Conservation (phyloP, 2,888 invertebrate species). For the Pterostichus madidus region DNA sequence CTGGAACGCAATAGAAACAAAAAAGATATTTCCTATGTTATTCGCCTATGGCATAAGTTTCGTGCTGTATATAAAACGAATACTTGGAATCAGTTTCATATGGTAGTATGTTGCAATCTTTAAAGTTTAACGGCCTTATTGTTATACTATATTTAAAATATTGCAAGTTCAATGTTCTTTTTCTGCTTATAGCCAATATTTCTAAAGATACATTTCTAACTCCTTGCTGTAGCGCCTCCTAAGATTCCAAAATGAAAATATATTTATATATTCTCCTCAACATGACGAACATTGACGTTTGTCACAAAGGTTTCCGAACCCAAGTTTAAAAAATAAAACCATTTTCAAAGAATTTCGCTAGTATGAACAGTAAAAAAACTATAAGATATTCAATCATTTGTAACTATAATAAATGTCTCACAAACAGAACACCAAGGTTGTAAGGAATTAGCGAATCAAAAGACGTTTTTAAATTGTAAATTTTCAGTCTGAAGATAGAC, state of each 20-base stretch:
- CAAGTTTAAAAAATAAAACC: conserved; percentile 15
- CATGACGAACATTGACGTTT: conserved; percentile 7
- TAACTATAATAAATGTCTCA: conserved; percentile 43
- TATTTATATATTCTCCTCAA: conserved; percentile 29
- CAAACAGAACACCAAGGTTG: conserved; percentile 46
- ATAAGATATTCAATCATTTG: conserved; percentile 31
- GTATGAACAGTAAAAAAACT: conserved; percentile 19
- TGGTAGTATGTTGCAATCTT: conserved; percentile 1
- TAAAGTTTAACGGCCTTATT: conserved; percentile 32
- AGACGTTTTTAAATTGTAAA: conserved; percentile 47
- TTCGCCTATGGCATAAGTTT: too few species aligned
- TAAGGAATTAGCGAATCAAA: conserved; percentile 27
- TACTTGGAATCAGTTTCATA: too few species aligned
- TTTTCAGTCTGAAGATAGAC: conserved; percentile 8
- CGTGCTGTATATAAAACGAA: too few species aligned
- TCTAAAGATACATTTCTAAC: conserved; percentile 11
- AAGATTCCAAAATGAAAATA: conserved; percentile 14
- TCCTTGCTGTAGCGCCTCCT: background rate
- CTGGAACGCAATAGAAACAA: too few species aligned
- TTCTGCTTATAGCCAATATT: conserved; percentile 29
- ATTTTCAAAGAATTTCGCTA: conserved; percentile 42
- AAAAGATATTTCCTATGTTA: too few species aligned
- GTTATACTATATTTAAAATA: conserved; percentile 26
- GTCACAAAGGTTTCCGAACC: conserved; percentile 32
- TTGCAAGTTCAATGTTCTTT: conserved; percentile 41